Base-by-base conservation (phyloP, 2,113 vertebrate species). In the Oncorhynchus kisutch region DNA sequence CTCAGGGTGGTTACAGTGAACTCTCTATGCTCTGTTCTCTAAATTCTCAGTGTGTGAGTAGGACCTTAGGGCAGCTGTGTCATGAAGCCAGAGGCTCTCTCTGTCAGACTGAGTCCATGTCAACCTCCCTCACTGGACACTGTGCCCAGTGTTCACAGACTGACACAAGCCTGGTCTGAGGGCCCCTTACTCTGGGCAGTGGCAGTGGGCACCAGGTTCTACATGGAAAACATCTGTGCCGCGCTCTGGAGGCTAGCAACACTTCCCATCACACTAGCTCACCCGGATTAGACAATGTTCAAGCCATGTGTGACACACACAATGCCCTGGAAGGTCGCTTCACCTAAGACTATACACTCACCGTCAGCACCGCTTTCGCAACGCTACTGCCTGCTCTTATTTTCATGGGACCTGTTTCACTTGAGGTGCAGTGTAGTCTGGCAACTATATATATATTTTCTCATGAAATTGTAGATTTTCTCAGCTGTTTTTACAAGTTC, bases 221-320 rank as follows among this genome's bases (percentile, higher is more conserved):
- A 64, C 5, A 3, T 82, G 74, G 65, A 68, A 76, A 90, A 81
- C 88, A 88, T 89, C 88, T 87, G 86, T 81, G 86, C 27, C 74
- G 74, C 77, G 72, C 82, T 83, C 78, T 71, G 71, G 14, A 13
- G 76, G 79, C 34, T 8, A 14, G 60, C 18, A 72, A 84, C 62
- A 24, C 39, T 45, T 45, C 8, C 9, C 67, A 34, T 24, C 70
- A 39, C 69, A 49, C 34, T 29, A 2, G 24, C 65, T 16, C 20
- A 64, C 65, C 65, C 27, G 14, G 14, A 16, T 69, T 31, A 20
- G 27, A 45, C 6, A 18, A 14, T 20, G 51, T 79, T 25, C 24
- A 72, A 81, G 70, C 62, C 86, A 85, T 80, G 84, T 88, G 85
- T 67, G 82, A 83, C 85, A 62, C 5, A 20, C n/a, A 20, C n/a